phyloP scores from a whole-genome alignment of 35 echinoderm and acorn worm genomes.

The Apostichopus californicus region DNA sequence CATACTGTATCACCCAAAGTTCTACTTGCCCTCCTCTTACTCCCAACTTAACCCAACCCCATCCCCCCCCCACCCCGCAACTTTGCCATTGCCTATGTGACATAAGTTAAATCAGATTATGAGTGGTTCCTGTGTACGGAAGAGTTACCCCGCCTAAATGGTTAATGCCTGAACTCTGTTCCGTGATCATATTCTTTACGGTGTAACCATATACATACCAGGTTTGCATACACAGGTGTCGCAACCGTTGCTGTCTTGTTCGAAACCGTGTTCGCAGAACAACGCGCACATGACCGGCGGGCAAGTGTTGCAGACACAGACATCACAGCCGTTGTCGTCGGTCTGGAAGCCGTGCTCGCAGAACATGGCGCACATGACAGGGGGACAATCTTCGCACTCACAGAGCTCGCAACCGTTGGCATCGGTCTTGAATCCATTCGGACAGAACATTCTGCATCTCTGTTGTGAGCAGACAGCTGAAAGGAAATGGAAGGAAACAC shows the following conservation, averaged over 20 bases:
- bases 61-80: too few relatives aligned
- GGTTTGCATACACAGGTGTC: slow-evolving; percentile 36
- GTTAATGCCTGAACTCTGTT: too few relatives aligned
- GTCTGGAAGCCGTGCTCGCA: slow-evolving; percentile 51
- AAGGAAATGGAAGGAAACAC: not conserved
- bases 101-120: not conserved
- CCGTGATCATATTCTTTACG: too few relatives aligned
- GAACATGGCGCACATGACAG: slow-evolving; percentile 39
- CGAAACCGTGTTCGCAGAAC: slow-evolving; percentile 70
- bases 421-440: slow-evolving; percentile 50
- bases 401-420: slow-evolving; percentile 49
- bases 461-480: slow-evolving; percentile 32
- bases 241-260: slow-evolving; percentile 72
- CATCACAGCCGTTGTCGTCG: slow-evolving; percentile 40
- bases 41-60: too few relatives aligned
- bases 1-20: too few relatives aligned
- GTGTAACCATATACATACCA: not conserved
- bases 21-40: too few relatives aligned
- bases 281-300: slow-evolving; percentile 67
- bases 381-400: slow-evolving; percentile 23
- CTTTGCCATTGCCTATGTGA: not conserved
- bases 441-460: slow-evolving; percentile 46
- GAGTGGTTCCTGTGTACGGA: not conserved
- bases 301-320: slow-evolving; percentile 63
- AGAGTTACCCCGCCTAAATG: too few relatives aligned